These are phyloP conservation scores for Scaeva pyrastri DNA, from an alignment of 2,888 invertebrate genomes.

Conservation along the genomic window DNA sequence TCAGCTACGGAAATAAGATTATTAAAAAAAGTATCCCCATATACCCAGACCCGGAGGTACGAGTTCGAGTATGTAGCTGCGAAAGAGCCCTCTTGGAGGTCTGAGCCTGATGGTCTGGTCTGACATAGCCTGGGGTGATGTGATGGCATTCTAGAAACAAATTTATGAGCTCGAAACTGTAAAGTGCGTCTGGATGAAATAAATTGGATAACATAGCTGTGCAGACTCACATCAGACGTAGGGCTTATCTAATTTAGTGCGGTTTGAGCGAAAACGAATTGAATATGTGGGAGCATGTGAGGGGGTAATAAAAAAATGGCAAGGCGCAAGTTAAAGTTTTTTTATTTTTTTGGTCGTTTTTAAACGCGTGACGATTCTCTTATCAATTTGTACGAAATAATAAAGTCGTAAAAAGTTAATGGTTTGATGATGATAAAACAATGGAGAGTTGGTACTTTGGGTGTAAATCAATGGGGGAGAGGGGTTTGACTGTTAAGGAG, in stretches of 20 bases:
- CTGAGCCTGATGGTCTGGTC: slow-evolving; percentile 23
- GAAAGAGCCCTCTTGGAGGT: slow-evolving; percentile 27
- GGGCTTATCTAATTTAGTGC: slow-evolving; percentile 70
- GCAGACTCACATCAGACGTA: slow-evolving; percentile 62
- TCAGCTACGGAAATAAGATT: slow-evolving; percentile 71
- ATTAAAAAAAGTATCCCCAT: slow-evolving; percentile 20
- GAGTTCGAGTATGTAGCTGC: background rate
- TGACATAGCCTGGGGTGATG: no score
- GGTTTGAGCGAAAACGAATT: slow-evolving; percentile 37
- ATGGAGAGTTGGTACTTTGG: no score
- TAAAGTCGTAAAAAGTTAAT: background rate
- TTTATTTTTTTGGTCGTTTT: no score
- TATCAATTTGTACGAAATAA: slow-evolving; percentile 37
- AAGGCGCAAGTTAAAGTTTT: background rate
- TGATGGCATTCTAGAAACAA: slow-evolving; percentile 40
- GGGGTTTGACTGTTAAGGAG: no score
- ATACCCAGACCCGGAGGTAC: no score
- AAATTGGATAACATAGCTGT: slow-evolving; percentile 69
- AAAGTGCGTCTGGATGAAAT: slow-evolving; percentile 74
- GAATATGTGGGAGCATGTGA: slow-evolving; percentile 39
- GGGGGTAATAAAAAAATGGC: background rate
- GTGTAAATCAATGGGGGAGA: no score
- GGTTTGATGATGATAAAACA: no score
- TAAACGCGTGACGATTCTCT: slow-evolving; percentile 35
- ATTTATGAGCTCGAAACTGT: slow-evolving; percentile 63